phyloP scores from a whole-genome alignment of 2,113 vertebrate genomes.

The Cygnus atratus region DNA sequence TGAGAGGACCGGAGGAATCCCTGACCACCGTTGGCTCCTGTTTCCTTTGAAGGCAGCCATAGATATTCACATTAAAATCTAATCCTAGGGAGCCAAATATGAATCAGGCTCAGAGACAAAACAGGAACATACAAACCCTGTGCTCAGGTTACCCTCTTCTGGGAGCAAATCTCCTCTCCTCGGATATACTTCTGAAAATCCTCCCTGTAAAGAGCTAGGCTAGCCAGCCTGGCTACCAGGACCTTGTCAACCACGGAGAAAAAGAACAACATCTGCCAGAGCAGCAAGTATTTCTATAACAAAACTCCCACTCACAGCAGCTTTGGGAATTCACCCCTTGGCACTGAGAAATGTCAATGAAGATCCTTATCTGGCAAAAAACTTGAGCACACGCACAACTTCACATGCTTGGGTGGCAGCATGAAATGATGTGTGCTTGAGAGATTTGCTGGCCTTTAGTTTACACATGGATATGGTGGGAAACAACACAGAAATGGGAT shows the following conservation, averaged over 20 bases:
- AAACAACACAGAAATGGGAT: background rate
- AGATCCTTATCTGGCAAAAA: background rate
- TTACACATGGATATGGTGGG: fast-evolving
- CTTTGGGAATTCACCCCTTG: background rate
- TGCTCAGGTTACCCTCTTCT: background rate
- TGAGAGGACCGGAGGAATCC: background rate
- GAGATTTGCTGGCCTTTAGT: background rate
- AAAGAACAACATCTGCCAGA: background rate
- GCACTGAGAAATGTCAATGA: background rate
- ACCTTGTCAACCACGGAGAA: background rate
- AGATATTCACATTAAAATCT: background rate
- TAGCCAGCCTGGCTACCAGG: background rate
- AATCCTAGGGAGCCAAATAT: background rate
- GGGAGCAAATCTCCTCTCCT: background rate
- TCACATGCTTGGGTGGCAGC: fast-evolving
- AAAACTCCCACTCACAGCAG: background rate
- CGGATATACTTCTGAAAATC: background rate
- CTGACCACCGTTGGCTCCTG: background rate
- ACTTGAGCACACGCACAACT: background rate
- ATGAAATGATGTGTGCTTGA: fast-evolving
- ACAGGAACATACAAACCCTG: background rate
- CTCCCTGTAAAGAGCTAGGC: background rate
- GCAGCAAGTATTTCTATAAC: background rate
- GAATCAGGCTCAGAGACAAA: background rate
- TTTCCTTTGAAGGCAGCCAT: background rate